phyloP scores from a whole-genome alignment of 1,140 invertebrate genomes.

The Heliconius nattereri region DNA sequence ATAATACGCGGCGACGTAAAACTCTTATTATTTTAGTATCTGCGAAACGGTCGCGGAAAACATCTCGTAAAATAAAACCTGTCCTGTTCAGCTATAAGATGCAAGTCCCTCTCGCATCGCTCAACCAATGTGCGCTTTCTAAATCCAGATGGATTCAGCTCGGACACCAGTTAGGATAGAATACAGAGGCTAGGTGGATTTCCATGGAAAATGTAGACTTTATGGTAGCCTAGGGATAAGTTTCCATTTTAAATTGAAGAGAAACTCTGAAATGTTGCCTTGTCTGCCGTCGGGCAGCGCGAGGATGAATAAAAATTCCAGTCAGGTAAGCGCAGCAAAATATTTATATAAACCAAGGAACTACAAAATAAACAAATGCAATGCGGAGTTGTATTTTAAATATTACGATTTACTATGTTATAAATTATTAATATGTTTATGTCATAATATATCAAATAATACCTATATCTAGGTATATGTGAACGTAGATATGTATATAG shows the following conservation, averaged over 20 bases:
- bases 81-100: slow-evolving; percentile 63
- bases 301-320: slow-evolving; percentile 76
- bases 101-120: slow-evolving; percentile 58
- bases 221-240: slow-evolving; percentile 78
- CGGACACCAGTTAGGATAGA: slow-evolving; percentile 76
- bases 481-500: too few species aligned
- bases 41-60: slow-evolving; percentile 76
- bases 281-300: slow-evolving; percentile 65
- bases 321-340: slow-evolving; percentile 68
- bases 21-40: slow-evolving; percentile 81
- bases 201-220: slow-evolving; percentile 80
- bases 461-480: too few species aligned
- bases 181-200: slow-evolving; percentile 69
- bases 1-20: slow-evolving; percentile 78
- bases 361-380: slow-evolving; percentile 68
- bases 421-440: slow-evolving; percentile 20
- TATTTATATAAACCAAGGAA: slow-evolving; percentile 70
- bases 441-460: too few species aligned
- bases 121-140: slow-evolving; percentile 59
- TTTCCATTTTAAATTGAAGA: slow-evolving; percentile 80
- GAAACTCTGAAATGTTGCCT: slow-evolving; percentile 76
- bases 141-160: slow-evolving; percentile 75
- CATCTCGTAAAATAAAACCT: slow-evolving; percentile 79
- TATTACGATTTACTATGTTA: slow-evolving; percentile 16
- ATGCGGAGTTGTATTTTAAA: slow-evolving; percentile 32